These are phyloP conservation scores for Eubasilissa splendida DNA, from an alignment of 2,888 invertebrate genomes.

Conservation along the genomic window DNA sequence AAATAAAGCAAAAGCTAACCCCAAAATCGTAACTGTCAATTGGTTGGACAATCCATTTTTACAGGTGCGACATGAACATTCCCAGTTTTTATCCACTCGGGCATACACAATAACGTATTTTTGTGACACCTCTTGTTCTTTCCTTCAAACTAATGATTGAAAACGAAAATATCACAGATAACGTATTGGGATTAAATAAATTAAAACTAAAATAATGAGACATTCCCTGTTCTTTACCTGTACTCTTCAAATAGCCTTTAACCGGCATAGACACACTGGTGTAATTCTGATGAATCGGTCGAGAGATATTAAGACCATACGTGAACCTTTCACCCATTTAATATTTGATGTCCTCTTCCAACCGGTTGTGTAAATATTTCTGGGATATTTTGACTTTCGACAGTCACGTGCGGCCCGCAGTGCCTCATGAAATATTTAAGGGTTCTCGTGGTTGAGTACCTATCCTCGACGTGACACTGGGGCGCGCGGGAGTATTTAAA, in stretches of 20 bases:
- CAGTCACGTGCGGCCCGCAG: slow-evolving; percentile 33
- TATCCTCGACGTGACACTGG: not conserved
- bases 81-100: no score
- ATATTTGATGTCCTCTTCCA: slow-evolving; percentile 29
- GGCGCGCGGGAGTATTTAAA: slow-evolving; percentile 16
- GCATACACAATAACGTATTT: no score
- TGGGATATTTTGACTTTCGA: slow-evolving; percentile 25
- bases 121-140: no score
- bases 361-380: slow-evolving; percentile 22
- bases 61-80: no score
- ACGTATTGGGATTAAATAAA: no score
- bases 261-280: not conserved
- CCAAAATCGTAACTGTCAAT: no score
- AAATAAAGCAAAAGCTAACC: no score
- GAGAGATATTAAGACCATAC: not conserved
- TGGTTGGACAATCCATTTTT: no score
- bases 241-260: not conserved
- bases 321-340: slow-evolving; percentile 34
- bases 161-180: no score
- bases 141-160: no score
- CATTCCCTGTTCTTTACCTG: no score
- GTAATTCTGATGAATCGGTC: slow-evolving; percentile 23
- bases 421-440: slow-evolving; percentile 40
- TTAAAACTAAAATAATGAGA: no score
- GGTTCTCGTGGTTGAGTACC: slow-evolving; percentile 19